Evolutionary conservation across 1,140 invertebrate genomes (phyloP).

Genomic region (Odontomachus brunneus): DNA sequence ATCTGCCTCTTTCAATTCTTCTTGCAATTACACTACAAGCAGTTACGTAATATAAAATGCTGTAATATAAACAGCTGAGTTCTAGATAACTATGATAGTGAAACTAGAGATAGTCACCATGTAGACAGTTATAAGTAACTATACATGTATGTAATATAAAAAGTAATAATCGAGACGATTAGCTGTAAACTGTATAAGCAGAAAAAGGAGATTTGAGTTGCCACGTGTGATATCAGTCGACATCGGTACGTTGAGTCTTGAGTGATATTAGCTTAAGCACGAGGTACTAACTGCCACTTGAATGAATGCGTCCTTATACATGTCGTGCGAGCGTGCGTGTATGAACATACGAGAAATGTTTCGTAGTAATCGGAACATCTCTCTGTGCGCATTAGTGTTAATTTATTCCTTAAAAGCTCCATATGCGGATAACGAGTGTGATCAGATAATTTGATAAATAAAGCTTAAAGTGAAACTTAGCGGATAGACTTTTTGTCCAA

Average conservation of each 20-base stretch:
- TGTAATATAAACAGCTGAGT: constrained; percentile 2
- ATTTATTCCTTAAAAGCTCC: constrained; percentile 50
- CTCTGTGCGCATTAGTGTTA: constrained; percentile 37
- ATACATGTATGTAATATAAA: background rate
- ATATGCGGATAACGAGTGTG: constrained; percentile 31
- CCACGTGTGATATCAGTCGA: constrained; percentile 1
- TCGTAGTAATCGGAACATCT: constrained; percentile 33
- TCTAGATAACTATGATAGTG: constrained; percentile 8
- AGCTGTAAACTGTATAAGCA: constrained; percentile 3
- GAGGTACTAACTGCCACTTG: constrained; percentile 77
- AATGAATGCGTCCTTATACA: constrained; percentile 68
- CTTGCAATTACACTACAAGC: background rate
- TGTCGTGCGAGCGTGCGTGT: constrained; percentile 30
- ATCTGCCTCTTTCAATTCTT: background rate
- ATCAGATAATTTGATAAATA: constrained; percentile 57
- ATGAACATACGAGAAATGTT: constrained; percentile 34
- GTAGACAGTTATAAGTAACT: background rate
- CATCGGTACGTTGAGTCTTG: constrained; percentile 25
- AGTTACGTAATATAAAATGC: background rate
- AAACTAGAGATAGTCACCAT: background rate
- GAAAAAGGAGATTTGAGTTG: constrained; percentile 42
- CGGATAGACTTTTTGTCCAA: background rate
- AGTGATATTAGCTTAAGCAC: constrained; percentile 70
- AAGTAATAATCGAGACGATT: too few species aligned
- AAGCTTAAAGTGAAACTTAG: constrained; percentile 33